These are phyloP conservation scores for Pissodes strobi DNA, from an alignment of 1,140 invertebrate species.

Conservation along the genomic window DNA sequence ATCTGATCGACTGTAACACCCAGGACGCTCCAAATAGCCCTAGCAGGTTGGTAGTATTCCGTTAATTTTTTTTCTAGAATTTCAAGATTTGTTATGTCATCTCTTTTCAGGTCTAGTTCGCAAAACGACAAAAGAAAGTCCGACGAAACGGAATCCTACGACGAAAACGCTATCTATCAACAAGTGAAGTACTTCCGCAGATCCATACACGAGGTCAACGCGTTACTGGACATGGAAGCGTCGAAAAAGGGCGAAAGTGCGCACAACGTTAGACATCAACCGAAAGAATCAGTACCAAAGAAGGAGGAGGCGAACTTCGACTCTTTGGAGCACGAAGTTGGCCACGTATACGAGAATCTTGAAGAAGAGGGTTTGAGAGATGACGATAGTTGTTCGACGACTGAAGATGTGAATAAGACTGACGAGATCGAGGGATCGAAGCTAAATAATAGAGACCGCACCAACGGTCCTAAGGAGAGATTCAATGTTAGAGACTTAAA, in stretches of 20 bases:
- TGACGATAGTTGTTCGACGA: conserved; percentile 26
- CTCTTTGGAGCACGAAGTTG: conserved; percentile 44
- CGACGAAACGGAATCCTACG: conserved; percentile 48
- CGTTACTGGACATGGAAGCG: conserved; percentile 59
- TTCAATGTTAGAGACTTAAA: conserved; percentile 43
- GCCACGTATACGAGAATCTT: conserved; percentile 48
- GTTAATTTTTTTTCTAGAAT: no score
- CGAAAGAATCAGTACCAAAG: no score
- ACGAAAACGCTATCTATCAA: conserved; percentile 66
- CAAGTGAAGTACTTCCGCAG: conserved; percentile 74
- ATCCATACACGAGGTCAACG: conserved; percentile 76
- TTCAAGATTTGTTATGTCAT: no score
- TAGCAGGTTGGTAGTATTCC: conserved; percentile 14
- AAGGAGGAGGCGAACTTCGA: conserved; percentile 40
- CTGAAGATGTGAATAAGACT: conserved; percentile 22
- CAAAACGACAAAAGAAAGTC: conserved; percentile 54
- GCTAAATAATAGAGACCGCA: neutral
- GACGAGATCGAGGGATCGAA: conserved; percentile 5
- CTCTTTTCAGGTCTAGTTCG: neutral
- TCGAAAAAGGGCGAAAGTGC: neutral
- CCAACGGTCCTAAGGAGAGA: conserved; percentile 17
- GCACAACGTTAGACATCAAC: neutral
- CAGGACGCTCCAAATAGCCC: conserved; percentile 26
- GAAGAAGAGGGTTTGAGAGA: conserved; percentile 38
- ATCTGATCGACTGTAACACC: conserved; percentile 48